A percentile compares a stretch with the other conserved stretches of the same genome.
Conservation (phyloP, 2,888 invertebrate species). For the Thera obeliscata region DNA sequence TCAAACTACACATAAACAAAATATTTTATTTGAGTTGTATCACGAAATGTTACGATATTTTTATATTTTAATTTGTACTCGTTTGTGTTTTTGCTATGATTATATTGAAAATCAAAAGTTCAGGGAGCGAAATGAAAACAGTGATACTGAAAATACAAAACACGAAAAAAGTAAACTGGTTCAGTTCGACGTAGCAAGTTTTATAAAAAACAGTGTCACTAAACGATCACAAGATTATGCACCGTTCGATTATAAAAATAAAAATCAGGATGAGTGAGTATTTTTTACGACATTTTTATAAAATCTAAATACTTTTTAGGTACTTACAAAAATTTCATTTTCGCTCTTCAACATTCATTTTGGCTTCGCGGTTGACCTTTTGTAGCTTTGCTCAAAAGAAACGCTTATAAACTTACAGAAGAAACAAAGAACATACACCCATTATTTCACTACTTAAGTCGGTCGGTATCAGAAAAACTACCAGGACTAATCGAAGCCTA, state of each 20-base stretch:
- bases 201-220: conserved; percentile 52
- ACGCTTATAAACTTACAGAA: too few species aligned
- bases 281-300: not conserved
- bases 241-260: conserved; percentile 33
- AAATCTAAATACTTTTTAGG: too few species aligned
- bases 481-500: conserved; percentile 18
- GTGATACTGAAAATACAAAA: conserved; percentile 1
- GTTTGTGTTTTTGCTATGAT: conserved; percentile 48
- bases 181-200: conserved; percentile 63
- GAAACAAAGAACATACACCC: not conserved
- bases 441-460: not conserved
- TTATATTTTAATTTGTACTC: conserved; percentile 47
- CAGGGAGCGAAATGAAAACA: not conserved
- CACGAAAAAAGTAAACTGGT: conserved; percentile 33
- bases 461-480: not conserved
- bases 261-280: conserved; percentile 40
- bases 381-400: too few species aligned
- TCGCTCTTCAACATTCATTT: too few species aligned
- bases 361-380: too few species aligned
- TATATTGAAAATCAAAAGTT: conserved; percentile 37
- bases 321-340: too few species aligned
- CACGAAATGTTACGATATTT: conserved; percentile 51
- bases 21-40: conserved; percentile 28
- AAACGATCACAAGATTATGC: conserved; percentile 32
- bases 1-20: conserved; percentile 2